phyloP scores from a whole-genome alignment of 2,113 vertebrate species.

The Ariopsis seemanni region DNA sequence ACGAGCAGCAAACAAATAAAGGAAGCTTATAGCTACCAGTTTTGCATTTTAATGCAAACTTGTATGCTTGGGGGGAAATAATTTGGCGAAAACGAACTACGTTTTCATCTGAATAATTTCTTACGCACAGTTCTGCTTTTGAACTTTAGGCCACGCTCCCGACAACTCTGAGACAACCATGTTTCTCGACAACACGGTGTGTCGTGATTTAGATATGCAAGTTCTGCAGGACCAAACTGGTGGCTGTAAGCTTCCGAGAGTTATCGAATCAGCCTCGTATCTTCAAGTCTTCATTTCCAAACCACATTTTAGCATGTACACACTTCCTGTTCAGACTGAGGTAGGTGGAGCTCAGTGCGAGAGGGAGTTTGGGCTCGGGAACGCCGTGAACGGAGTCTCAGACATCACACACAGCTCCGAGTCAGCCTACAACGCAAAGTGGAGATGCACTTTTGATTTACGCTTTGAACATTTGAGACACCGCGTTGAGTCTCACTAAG shows the following conservation, averaged over 20 bases:
- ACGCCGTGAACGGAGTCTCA: conserved; percentile 70
- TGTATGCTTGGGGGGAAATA: not conserved
- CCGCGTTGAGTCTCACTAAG: not conserved
- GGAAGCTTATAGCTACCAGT: not conserved
- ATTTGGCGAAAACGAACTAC: not conserved
- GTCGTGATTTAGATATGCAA: not conserved
- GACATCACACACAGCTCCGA: conserved; percentile 64
- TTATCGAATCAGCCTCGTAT: not conserved
- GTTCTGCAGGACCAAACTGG: not conserved
- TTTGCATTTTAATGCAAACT: not conserved
- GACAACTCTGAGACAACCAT: not conserved
- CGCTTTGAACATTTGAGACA: not conserved
- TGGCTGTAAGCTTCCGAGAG: not conserved
- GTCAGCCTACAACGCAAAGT: conserved; percentile 63
- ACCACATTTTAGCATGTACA: not conserved
- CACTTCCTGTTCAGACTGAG: not conserved
- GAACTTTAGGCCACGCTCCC: not conserved
- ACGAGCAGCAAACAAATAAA: not conserved
- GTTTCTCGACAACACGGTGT: not conserved
- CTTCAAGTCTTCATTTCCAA: not conserved
- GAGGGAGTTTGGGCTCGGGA: conserved; percentile 72
- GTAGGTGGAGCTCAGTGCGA: conserved; percentile 63
- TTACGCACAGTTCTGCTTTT: not conserved
- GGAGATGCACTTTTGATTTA: not conserved
- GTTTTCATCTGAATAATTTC: not conserved